phyloP scores from a whole-genome alignment of 2,888 invertebrate genomes.

The Palloptera scutellata region DNA sequence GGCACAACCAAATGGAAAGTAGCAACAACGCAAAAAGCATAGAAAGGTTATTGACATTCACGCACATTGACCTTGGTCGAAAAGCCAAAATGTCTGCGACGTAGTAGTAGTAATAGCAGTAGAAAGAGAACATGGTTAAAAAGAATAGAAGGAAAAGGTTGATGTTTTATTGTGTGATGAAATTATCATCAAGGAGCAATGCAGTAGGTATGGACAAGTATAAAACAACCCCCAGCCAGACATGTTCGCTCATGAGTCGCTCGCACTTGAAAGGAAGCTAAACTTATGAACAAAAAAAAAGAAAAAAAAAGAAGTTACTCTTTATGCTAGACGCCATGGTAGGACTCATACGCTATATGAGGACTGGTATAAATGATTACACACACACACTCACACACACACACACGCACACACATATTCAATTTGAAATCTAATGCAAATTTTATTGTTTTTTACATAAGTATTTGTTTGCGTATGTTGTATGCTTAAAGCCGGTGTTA shows the following conservation, averaged over 20 bases:
- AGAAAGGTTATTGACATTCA: slow-evolving; percentile 54
- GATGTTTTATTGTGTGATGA: slow-evolving; percentile 15
- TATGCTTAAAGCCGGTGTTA: too few species aligned
- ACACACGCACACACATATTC: neutral
- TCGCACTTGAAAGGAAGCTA: neutral
- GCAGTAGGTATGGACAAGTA: neutral
- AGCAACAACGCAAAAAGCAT: too few species aligned
- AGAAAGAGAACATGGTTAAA: slow-evolving; percentile 42
- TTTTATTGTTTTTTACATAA: neutral
- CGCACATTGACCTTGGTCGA: slow-evolving; percentile 55
- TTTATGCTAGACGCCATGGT: neutral
- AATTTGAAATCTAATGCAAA: slow-evolving; percentile 21
- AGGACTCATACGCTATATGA: too few species aligned
- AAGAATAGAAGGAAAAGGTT: slow-evolving; percentile 1
- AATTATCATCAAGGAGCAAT: slow-evolving; percentile 18
- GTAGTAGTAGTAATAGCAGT: slow-evolving; percentile 46
- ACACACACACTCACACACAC: neutral
- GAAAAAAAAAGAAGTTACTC: neutral
- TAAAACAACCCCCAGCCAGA: slow-evolving; percentile 19
- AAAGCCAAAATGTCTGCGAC: slow-evolving; percentile 31
- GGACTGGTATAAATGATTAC: too few species aligned
- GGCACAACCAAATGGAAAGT: slow-evolving; percentile 2
- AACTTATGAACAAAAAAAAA: neutral
- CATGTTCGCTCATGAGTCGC: neutral
- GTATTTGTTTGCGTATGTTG: too few species aligned